Base-by-base conservation (phyloP, 2,888 invertebrate genomes). In the Podabrus alpinus region DNA sequence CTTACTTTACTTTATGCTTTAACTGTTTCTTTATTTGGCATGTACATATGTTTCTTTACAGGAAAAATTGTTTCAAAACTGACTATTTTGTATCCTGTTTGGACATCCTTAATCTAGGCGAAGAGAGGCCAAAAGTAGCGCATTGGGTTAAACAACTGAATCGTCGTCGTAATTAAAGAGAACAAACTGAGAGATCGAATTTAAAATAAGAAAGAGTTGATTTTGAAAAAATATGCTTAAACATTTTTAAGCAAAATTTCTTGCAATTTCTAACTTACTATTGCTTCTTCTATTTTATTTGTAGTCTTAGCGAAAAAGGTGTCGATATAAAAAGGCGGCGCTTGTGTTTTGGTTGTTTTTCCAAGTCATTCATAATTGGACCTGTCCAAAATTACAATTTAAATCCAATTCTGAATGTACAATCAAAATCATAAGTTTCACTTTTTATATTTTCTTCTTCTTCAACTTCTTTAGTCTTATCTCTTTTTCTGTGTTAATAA, bases 81-180 rank as follows among this genome's bases (percentile, higher is more conserved):
- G 92, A 94, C 88, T 95, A 94, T 92, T 96, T 96, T 92, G 94
- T 94, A 87, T 95, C 94, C 88, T 96, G 96, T 91, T 90, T 96
- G 87, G 95, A 96, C 88, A 94, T 94, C 86, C 92, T 96, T 83
- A 94, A 87, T 92, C 95, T 86, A 24, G 93, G 95, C 88, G 71
- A 71, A 13, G 93, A 95, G 88, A 90, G 94, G 88, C 92, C 93
- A 86, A 90, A 92, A 87, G 93, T 95, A 89, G 93, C 95, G 90
- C 91, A 90, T 85, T 94, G 93, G 92, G 94, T 96, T 90, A 95
- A 94, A 92, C 92, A 93, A 88, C 91, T 96, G 90, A 95, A 95
- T 89, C 95, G 96, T 15, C 76, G 76, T 15, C 75, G 75, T 15
- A 67, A 62, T 69, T 72, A 62, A 61, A 11, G 11, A 25, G 11